Conservation (phyloP, 2,113 vertebrate genomes). For the Nyctibius bracteatus region DNA sequence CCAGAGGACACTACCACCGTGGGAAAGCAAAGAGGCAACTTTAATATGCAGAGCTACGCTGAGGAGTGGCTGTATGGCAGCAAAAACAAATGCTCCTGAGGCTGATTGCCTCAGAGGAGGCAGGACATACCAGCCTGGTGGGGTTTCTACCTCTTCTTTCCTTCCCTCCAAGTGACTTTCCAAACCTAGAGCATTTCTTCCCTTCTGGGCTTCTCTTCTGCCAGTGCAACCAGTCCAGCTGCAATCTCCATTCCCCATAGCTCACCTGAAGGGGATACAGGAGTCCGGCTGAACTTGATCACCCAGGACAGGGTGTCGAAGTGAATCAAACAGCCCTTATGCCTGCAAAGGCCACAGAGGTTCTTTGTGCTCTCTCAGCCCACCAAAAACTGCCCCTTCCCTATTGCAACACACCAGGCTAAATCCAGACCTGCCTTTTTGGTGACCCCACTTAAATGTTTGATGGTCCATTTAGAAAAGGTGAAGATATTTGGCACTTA, state of each 20-base stretch:
- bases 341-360: neutral
- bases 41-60: rapidly evolving
- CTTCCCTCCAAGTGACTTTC: neutral
- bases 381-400: neutral
- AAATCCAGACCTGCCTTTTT: neutral
- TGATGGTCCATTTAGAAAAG: neutral
- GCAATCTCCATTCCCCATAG: neutral
- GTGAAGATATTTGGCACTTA: neutral
- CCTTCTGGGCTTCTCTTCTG: neutral
- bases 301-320: neutral
- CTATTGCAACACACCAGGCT: neutral
- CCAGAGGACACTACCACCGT: rapidly evolving
- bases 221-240: neutral
- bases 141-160: neutral
- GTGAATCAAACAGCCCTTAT: neutral
- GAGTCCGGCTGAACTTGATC: neutral
- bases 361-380: neutral
- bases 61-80: neutral
- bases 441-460: neutral
- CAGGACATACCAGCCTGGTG: neutral
- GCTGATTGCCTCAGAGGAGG: neutral
- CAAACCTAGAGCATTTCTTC: neutral
- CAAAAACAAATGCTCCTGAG: neutral
- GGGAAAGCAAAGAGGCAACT: neutral
- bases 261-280: rapidly evolving